phyloP scores from a whole-genome alignment of 2,888 invertebrate species.

The Cotesia congregata region DNA sequence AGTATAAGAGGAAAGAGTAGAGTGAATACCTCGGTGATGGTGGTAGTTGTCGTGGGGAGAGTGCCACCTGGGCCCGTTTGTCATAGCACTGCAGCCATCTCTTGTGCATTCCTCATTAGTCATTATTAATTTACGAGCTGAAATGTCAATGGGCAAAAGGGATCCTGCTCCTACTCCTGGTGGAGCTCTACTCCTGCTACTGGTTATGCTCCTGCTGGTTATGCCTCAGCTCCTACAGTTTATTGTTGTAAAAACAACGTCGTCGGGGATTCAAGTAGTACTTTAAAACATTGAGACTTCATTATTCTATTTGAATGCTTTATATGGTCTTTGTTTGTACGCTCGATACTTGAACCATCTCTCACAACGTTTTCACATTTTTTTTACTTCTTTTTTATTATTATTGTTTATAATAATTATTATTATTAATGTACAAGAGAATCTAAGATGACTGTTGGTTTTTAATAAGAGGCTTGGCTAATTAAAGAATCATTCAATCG shows the following conservation, averaged over 20 bases:
- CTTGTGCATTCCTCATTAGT: slow-evolving; percentile 41
- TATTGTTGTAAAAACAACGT: slow-evolving; percentile 8
- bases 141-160: slow-evolving; percentile 31
- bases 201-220: not conserved
- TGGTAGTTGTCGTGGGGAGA: slow-evolving; percentile 37
- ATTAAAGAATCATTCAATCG: not conserved
- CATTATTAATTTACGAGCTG: slow-evolving; percentile 41
- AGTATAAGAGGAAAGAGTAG: not conserved
- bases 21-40: not conserved
- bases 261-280: not conserved
- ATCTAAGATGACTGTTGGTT: not conserved
- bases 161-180: not conserved
- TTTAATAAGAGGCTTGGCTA: not conserved
- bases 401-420: not conserved
- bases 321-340: slow-evolving; percentile 10
- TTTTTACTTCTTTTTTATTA: not conserved
- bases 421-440: not conserved
- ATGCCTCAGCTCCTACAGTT: not conserved
- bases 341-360: slow-evolving; percentile 1
- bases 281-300: slow-evolving; percentile 4
- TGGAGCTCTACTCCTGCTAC: not conserved
- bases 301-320: slow-evolving; percentile 1
- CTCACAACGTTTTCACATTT: not conserved
- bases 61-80: slow-evolving; percentile 44
- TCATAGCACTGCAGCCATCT: slow-evolving; percentile 41